Base-by-base conservation (phyloP, 2,113 vertebrate genomes). In the Cryptomyrus ogoouensis region DNA sequence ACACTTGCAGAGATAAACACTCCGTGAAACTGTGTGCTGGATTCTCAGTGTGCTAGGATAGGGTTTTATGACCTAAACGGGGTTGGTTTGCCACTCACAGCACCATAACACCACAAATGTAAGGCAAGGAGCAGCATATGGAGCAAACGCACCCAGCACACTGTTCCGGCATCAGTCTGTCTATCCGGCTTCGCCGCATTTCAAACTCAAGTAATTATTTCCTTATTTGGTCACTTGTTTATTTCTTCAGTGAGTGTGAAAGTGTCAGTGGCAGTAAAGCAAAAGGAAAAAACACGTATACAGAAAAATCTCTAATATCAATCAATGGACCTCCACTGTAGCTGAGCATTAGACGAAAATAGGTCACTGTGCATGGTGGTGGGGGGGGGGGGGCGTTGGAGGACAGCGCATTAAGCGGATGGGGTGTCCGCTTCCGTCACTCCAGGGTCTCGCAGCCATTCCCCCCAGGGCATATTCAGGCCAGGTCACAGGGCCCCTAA, bases 261-360 rank as follows among this genome's bases (percentile, higher is more conserved):
- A 56, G 49, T 6, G 10, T 4, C 15, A 77, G 17, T 0, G 52
- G 31, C 21, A 12, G 47, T 8, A 47, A 50, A 24, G 13, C 5
- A 15, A 89, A 15, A 9, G 49, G 6, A 27, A 42, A 84, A n/a
- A 27, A 47, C 4, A 50, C 3, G 35, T 6, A 77, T 10, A 66
- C n/a, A n/a, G 35, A 87, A 87, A 27, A 53, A 52, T 31, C 19
- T 12, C 24, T 44, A 3, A 47, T 84, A 42, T 49, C 42, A 47
- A 74, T 47, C 56, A 47, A 44, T 24, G 44, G 88, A 44, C 74
- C 19, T 56, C 47, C 62, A 90, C 85, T 88, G 85, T 88, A 49
- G 19, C 66, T 52, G 46, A 74, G 62, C 15, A 24, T 49, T 42
- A 62, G 4, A 50, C 3, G 39, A 19, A 24, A 83, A 62, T n/a